Base-by-base conservation (phyloP, 2,888 invertebrate genomes). In the Lepidochrysops patricia region DNA sequence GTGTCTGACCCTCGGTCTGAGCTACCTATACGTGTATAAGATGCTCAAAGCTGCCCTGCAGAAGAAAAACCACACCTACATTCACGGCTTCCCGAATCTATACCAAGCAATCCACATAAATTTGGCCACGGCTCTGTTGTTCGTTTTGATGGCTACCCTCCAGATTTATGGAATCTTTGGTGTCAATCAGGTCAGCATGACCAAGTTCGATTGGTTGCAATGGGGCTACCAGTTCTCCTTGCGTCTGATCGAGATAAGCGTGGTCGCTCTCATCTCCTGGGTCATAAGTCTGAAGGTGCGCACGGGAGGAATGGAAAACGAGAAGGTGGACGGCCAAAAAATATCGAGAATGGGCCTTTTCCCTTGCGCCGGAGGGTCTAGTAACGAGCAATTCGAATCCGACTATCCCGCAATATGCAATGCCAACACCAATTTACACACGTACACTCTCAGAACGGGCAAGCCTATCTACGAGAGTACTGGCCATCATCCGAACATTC, bases 161-260 rank as follows among this genome's bases (percentile, higher is more conserved):
- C 97, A 97, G 74, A 92, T 97, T 25, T 97, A 96, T 76, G 96
- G 95, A 1, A 89, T 89, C 57, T 80, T 90, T 60, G 86, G 86
- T 4, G 87, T 90, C 57, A 87, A 85, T 65, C 88, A 88, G 70
- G 90, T 90, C 19, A 90, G 85, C 61, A 91, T 91, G 83, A 90
- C 91, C 1, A 93, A 94, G 70, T 92, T 93, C 70, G 93, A 94
- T 64, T 98, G 98, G 98, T 90, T 97, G 2, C 94, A 97, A 90
- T 97, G 97, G 96, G 94, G 95, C 19, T 97, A 96, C 84, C 96
- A 97, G 75, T 94, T 96, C 73, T 94, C 95, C 0, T 91, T 97
- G 58, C 91, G 97, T 26, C 89, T 97, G 4, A 91, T 97, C 58
- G 98, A 98, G 82, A 93, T 97, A 52, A 92, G 94, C n/a, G 95